Percentiles rank a stretch among this genome's conserved stretches.
phyloP scores from a whole-genome alignment of 2,888 invertebrate genomes.

The Arctia plantaginis region DNA sequence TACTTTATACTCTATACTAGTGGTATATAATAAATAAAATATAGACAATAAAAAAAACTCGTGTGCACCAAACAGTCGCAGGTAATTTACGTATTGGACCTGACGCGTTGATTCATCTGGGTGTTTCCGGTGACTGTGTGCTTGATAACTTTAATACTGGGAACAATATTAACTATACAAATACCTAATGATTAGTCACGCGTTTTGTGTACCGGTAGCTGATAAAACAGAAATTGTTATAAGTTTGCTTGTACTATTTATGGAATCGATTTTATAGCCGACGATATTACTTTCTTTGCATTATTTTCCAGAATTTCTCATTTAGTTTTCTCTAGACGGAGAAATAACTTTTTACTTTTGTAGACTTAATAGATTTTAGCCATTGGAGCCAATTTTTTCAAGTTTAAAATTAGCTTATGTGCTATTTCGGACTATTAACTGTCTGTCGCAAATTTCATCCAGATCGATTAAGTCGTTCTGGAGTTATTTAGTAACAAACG shows the following conservation, averaged over 20 bases:
- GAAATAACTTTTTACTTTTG: not conserved
- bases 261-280: slow-evolving; percentile 7
- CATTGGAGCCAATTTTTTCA: not conserved
- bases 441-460: too few species aligned
- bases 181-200: slow-evolving; percentile 54
- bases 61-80: not conserved
- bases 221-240: slow-evolving; percentile 29
- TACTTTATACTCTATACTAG: not conserved
- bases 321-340: not conserved
- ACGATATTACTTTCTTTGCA: not conserved
- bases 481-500: too few species aligned
- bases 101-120: slow-evolving; percentile 59
- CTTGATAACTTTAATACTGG: slow-evolving; percentile 55
- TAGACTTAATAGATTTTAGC: not conserved
- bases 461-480: too few species aligned
- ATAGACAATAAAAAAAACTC: not conserved
- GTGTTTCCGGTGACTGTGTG: slow-evolving; percentile 56
- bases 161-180: slow-evolving; percentile 52
- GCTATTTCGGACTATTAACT: too few species aligned
- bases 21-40: not conserved
- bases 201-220: slow-evolving; percentile 25
- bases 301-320: not conserved
- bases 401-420: not conserved
- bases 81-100: slow-evolving; percentile 6
- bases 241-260: slow-evolving; percentile 12